Conservation (phyloP, 2,797 vertebrate species). For the Phylloscopus collybita region DNA sequence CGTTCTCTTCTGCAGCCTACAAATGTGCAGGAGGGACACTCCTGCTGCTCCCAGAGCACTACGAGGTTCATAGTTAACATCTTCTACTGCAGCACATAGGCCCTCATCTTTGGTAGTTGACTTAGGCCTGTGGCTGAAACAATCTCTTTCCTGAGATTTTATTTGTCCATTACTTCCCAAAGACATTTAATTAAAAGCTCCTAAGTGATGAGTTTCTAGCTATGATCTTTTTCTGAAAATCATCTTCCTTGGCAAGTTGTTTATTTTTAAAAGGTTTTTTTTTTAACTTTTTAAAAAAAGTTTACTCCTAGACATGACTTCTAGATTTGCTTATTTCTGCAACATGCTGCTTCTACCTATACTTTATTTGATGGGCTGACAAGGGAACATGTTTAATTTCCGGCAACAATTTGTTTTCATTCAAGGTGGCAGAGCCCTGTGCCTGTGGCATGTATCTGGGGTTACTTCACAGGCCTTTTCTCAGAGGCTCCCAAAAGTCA, state of each 20-base stretch:
- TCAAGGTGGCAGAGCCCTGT: not conserved
- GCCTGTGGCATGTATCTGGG: rapidly evolving
- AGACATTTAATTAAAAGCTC: not conserved
- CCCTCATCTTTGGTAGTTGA: not conserved
- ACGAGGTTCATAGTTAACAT: rapidly evolving
- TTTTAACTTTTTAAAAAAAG: too few relatives aligned
- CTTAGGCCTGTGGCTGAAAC: not conserved
- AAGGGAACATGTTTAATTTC: not conserved
- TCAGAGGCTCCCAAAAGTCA: not conserved
- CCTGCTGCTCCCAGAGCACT: rapidly evolving
- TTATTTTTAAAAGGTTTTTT: not conserved
- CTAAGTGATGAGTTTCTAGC: not conserved
- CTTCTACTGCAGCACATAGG: rapidly evolving
- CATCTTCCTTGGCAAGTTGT: not conserved
- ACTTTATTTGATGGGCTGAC: not conserved
- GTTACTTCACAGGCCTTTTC: not conserved
- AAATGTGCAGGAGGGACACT: not conserved
- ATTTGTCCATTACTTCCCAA: not conserved
- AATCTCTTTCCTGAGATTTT: not conserved
- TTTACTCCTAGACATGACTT: not conserved
- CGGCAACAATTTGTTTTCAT: not conserved
- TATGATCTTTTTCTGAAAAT: not conserved
- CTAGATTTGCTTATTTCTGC: not conserved
- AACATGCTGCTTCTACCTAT: not conserved
- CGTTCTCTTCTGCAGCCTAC: not conserved